phyloP scores from a whole-genome alignment of 2,113 vertebrate genomes.

The Leptodactylus fuscus region DNA sequence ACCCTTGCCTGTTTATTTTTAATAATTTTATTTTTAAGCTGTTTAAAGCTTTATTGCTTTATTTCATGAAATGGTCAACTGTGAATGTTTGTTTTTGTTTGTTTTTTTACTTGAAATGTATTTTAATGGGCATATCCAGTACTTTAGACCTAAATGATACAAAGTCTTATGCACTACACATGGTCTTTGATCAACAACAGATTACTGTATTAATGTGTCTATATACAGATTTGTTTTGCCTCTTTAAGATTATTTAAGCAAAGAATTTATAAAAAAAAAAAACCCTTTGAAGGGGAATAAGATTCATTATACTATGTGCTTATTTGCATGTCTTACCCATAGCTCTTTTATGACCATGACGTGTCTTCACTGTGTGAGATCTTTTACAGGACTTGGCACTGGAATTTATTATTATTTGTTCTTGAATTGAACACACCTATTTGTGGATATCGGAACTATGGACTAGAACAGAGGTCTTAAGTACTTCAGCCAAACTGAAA shows the following conservation, averaged over 20 bases:
- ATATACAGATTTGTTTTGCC: conserved; percentile 1
- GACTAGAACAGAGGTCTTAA: conserved; percentile 48
- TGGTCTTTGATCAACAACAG: conserved; percentile 65
- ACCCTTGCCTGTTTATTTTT: not conserved
- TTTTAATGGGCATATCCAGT: conserved; percentile 65
- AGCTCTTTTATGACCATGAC: not conserved
- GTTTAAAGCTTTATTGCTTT: conserved; percentile 65
- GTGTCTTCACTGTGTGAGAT: conserved; percentile 41
- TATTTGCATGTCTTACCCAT: conserved; percentile 54
- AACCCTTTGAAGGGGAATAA: conserved; percentile 8
- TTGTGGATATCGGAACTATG: conserved; percentile 54
- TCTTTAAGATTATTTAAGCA: conserved; percentile 14
- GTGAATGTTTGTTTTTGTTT: conserved; percentile 76
- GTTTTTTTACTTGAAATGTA: conserved; percentile 77
- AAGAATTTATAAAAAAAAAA: conserved; percentile 26
- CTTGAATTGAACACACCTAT: conserved; percentile 65
- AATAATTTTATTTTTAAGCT: not conserved
- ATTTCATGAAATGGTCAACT: conserved; percentile 67
- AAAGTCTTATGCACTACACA: conserved; percentile 69
- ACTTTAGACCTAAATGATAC: conserved; percentile 64
- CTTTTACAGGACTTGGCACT: conserved; percentile 37
- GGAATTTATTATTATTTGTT: conserved; percentile 29
- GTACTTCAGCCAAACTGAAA: conserved; percentile 46
- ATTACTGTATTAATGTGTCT: conserved; percentile 61
- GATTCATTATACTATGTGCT: not conserved